Evolutionary conservation across 2,888 invertebrate species (phyloP).

Genomic region (Plebejus melissa): DNA sequence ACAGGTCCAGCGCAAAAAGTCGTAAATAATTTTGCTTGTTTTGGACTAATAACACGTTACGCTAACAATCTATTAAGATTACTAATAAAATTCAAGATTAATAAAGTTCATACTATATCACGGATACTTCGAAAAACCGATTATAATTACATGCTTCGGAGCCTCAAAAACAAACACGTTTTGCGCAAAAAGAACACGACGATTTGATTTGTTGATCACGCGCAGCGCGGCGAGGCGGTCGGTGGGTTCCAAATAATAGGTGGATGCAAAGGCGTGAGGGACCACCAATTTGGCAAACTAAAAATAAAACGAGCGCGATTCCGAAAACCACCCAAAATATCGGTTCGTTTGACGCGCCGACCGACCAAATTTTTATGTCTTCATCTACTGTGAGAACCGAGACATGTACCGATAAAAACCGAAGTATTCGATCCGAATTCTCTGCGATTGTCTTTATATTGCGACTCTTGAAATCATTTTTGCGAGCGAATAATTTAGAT

Average conservation of each 20-base stretch:
- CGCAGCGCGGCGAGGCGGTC: conserved; percentile 58
- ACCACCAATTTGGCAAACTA: conserved; percentile 70
- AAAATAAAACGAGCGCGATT: conserved; percentile 53
- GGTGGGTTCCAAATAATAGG: conserved; percentile 68
- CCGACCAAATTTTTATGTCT: conserved; percentile 74
- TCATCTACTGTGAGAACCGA: conserved; percentile 69
- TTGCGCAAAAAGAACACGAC: conserved; percentile 49
- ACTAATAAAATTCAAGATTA: conserved; percentile 49
- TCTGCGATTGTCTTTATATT: conserved; percentile 45
- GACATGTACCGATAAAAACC: conserved; percentile 47
- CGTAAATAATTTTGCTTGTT: conserved; percentile 25
- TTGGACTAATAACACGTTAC: conserved; percentile 34
- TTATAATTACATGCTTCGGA: conserved; percentile 68
- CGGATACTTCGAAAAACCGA: conserved; percentile 57
- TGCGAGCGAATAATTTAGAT: conserved; percentile 49
- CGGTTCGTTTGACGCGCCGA: conserved; percentile 71
- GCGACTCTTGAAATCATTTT: conserved; percentile 55
- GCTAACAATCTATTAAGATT: conserved; percentile 40
- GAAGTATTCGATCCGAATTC: conserved; percentile 58
- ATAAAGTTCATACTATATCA: conserved; percentile 52
- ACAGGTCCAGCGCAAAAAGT: conserved; percentile 24
- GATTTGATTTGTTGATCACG: conserved; percentile 70
- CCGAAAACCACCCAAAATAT: conserved; percentile 61
- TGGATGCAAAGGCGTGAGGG: conserved; percentile 68
- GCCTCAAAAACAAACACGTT: conserved; percentile 75